Evolutionary conservation across 2,888 invertebrate genomes (phyloP), one percentile per base, ranked within the genome.

Genomic region (Plebejus argus): DNA sequence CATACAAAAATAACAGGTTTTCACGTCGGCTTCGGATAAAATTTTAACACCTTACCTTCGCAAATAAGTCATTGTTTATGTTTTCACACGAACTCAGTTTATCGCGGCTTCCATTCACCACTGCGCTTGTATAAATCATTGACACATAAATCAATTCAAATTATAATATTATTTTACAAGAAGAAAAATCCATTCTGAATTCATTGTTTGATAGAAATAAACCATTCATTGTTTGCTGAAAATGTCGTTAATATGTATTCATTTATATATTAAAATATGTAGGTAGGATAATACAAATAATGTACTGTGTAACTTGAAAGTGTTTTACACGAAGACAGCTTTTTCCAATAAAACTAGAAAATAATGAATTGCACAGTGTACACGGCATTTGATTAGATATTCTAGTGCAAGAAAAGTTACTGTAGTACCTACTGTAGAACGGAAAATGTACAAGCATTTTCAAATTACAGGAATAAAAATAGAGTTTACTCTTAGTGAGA

Each of bases 1-100:
- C 72, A 72, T 72, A 39, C 45, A 72, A 12, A 72, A 72, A 72
- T 45, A 72, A 72, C 71, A 12, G 8, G 20, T 39, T 49, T 72
- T 72, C 20, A 28, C 66, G 66, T 20, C 15, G 28, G 66, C 66
- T 33, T 28, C 66, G 66, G 28, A 66, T 66, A 28, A 66, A 23
- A 66, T 28, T 66, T 66, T 66, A 33, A 66, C 66, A 66, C 66
- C 28, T 66, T 66, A 6, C 66, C 28, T 23, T 66, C 28, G 66
- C 20, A 61, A 66, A 33, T 66, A 66, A 66, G 66, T 66, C 18
- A 28, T 66, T 66, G 66, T 66, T 66, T 66, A 66, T 66, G 15
- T 66, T 66, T 28, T 33, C 66, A 66, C 33, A 66, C 66, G 66
- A 28, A 66, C 28, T 15, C 66, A 18, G 28, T 66, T 66, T 66